Evolutionary conservation across 37 sponge, comb jelly and placozoan genomes (phyloP).

Genomic region (Tethya wilhelma): DNA sequence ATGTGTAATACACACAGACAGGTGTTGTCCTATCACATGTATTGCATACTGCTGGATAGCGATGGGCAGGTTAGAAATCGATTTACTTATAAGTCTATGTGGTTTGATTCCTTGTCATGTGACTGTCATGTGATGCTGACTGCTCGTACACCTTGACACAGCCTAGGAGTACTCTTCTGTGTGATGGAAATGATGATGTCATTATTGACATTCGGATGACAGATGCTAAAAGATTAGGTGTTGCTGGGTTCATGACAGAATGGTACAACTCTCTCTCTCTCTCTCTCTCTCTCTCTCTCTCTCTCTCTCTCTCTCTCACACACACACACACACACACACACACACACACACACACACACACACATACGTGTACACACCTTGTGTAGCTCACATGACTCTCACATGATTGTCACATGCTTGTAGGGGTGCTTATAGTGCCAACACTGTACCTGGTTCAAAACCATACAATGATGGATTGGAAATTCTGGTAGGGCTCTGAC

Average conservation of each 20-base stretch:
- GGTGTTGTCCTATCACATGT: slow-evolving; percentile 71
- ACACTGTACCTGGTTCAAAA: slow-evolving; percentile 4
- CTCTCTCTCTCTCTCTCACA: background rate
- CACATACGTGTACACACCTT: too few relatives aligned
- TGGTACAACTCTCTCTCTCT: slow-evolving; percentile 33
- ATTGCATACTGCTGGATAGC: slow-evolving; percentile 66
- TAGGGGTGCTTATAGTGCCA: slow-evolving; percentile 72
- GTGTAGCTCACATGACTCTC: too few relatives aligned
- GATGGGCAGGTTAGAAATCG: slow-evolving; percentile 59
- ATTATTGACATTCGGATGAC: slow-evolving; percentile 39
- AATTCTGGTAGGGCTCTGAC: background rate
- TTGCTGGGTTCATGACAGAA: slow-evolving; percentile 83
- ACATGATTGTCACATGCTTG: background rate
- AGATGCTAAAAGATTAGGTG: slow-evolving; percentile 63
- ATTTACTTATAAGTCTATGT: too few relatives aligned
- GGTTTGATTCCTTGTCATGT: too few relatives aligned
- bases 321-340: background rate
- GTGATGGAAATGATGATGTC: slow-evolving; percentile 50
- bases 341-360: background rate
- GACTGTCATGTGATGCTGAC: too few relatives aligned
- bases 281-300: background rate
- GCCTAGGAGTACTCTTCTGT: slow-evolving; percentile 51
- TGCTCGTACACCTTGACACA: background rate
- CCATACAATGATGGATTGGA: slow-evolving; percentile 43
- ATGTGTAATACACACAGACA: too few relatives aligned